Evolutionary conservation across 1,140 invertebrate genomes (phyloP), one percentile per base, ranked within the genome.

Genomic region (Drosophila bipectinata): DNA sequence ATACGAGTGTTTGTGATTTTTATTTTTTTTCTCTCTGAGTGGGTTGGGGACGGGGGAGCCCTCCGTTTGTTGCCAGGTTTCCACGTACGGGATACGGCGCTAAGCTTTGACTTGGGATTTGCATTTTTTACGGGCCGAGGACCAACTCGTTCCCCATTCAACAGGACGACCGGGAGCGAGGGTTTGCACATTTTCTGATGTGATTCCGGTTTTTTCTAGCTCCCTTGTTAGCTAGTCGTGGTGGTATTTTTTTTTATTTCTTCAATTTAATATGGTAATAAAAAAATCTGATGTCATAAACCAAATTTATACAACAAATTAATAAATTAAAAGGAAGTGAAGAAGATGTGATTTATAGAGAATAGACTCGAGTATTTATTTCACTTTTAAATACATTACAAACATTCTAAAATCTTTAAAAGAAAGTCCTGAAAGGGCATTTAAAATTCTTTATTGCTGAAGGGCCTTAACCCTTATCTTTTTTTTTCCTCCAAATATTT

Each of bases 71-170:
- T 79, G 78, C 78, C 82, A 64, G 79, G 82, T 76, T 87, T 79
- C 83, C 82, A 88, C 75, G 74, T 77, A 66, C 77, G 64, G 53
- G 61, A 68, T 47, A 60, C 78, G 82, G 77, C 69, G 75, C 83
- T 88, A 87, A 87, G 83, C 83, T 88, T 88, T 87, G 83, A 87
- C 83, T 88, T 83, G 83, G 83, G 83, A 87, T 87, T 87, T 87
- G 83, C 83, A 87, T 87, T 87, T 87, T 88, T 87, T 87, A 87
- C 78, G 79, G 75, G 82, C 66, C 59, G 67, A 61, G 69, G 62
- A 72, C 69, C 64, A 52, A 54, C 14, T 44, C 14, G 41, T 15
- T 44, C 71, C 45, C 21, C 58, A 15, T 24, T 15, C 64, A 26
- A 45, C 8, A 32, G 26, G 26, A 28, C 32, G 28, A 14, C 8